Percentiles rank a stretch among this genome's conserved stretches.
Conservation (phyloP, 2,888 invertebrate genomes). For the Alcis repandata region DNA sequence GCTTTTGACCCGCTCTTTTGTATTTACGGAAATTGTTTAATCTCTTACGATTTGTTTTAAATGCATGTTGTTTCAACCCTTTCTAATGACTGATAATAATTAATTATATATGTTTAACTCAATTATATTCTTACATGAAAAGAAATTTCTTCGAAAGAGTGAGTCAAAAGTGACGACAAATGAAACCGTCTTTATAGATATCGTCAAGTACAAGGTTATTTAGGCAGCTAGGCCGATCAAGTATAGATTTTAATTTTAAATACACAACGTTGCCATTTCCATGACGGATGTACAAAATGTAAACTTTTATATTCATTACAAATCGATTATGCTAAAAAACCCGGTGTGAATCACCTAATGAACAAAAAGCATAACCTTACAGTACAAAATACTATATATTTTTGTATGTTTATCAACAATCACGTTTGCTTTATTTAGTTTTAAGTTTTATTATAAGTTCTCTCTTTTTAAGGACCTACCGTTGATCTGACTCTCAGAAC, state of each 20-base stretch:
- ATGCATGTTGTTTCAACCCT: neutral
- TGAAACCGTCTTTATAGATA: slow-evolving; percentile 27
- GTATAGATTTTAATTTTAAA: slow-evolving; percentile 48
- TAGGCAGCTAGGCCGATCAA: slow-evolving; percentile 58
- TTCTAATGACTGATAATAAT: neutral
- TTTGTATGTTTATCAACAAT: slow-evolving; percentile 74
- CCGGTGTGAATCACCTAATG: slow-evolving; percentile 14
- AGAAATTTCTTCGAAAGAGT: slow-evolving; percentile 11
- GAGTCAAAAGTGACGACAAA: slow-evolving; percentile 34
- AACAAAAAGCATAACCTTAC: slow-evolving; percentile 71
- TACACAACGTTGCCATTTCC: slow-evolving; percentile 60
- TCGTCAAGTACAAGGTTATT: slow-evolving; percentile 58
- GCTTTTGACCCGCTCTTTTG: slow-evolving; percentile 35
- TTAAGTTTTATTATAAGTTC: slow-evolving; percentile 58
- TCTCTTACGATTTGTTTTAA: neutral
- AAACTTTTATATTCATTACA: slow-evolving; percentile 31
- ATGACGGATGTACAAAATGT: slow-evolving; percentile 57
- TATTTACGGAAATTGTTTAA: neutral
- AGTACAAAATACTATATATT: slow-evolving; percentile 84
- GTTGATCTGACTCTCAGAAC: slow-evolving; percentile 58
- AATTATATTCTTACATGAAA: neutral
- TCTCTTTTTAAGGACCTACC: slow-evolving; percentile 63
- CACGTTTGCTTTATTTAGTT: slow-evolving; percentile 82
- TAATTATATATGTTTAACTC: neutral
- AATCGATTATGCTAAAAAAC: slow-evolving; percentile 34